A percentile compares a stretch with the other conserved stretches of the same genome.
These are phyloP conservation scores for Alloscopus bannaensis DNA, from an alignment of 2,888 invertebrate species.

Conservation along the genomic window DNA sequence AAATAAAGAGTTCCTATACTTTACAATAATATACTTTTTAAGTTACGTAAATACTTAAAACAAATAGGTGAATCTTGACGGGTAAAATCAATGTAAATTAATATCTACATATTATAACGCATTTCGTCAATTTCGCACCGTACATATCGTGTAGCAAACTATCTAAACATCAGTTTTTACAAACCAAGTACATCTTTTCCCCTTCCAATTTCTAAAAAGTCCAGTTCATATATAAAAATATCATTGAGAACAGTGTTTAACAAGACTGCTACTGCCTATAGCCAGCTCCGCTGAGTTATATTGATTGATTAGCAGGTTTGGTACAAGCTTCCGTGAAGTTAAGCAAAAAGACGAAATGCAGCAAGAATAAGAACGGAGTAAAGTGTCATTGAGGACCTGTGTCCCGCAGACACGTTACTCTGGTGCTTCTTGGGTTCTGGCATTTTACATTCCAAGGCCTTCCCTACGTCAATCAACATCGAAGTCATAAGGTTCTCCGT, in stretches of 20 bases:
- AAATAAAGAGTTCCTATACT: too few species aligned
- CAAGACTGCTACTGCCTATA: too few species aligned
- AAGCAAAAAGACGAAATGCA: conserved; percentile 30
- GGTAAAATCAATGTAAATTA: too few species aligned
- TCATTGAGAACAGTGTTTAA: conserved; percentile 25
- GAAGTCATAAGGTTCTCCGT: conserved; percentile 71
- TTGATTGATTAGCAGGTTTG: conserved; percentile 33
- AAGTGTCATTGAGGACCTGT: background rate
- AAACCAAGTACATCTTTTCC: too few species aligned
- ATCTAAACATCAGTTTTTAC: too few species aligned
- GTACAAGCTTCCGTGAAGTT: conserved; percentile 9
- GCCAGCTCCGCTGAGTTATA: background rate
- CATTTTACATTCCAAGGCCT: conserved; percentile 65
- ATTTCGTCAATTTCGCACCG: too few species aligned
- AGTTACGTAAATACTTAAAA: too few species aligned
- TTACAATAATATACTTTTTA: too few species aligned
- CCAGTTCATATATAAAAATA: conserved; percentile 27
- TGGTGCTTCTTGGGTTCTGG: conserved; percentile 4
- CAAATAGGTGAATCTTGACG: too few species aligned
- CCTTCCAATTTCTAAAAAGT: too few species aligned
- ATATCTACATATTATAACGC: too few species aligned
- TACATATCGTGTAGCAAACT: too few species aligned
- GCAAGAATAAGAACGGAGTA: background rate
- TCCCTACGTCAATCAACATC: conserved; percentile 69
- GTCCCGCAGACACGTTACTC: background rate